These are phyloP conservation scores for Takifugu bimaculatus DNA, from an alignment of 2,113 vertebrate genomes.

Conservation along the genomic window DNA sequence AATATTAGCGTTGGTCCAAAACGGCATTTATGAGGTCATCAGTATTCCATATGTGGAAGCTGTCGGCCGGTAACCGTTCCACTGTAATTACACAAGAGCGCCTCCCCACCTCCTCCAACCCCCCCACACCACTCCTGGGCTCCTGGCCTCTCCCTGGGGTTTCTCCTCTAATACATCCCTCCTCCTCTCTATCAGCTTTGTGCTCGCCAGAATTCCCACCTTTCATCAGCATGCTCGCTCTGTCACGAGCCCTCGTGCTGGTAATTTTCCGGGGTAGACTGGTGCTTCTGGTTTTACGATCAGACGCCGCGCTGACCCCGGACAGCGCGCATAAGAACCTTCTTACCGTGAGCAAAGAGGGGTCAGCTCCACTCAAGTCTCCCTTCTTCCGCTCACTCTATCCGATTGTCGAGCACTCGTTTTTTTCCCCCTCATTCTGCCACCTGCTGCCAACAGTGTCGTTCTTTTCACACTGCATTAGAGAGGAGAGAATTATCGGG, in stretches of 20 bases:
- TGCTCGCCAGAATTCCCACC: conserved; percentile 5
- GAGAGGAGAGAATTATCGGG: too few species aligned
- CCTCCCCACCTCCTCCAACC: conserved; percentile 13
- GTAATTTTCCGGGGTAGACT: conserved; percentile 38
- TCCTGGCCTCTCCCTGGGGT: conserved; percentile 22
- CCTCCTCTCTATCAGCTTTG: conserved; percentile 6
- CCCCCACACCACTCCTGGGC: conserved; percentile 15
- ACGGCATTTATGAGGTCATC: too few species aligned
- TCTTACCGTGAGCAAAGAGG: too few species aligned
- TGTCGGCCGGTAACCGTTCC: conserved; percentile 39
- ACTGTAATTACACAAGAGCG: conserved; percentile 63
- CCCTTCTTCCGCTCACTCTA: neutral
- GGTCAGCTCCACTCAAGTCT: neutral
- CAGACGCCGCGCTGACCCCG: conserved; percentile 7
- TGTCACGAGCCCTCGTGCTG: conserved; percentile 12
- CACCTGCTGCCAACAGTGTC: conserved; percentile 15
- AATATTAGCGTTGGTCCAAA: too few species aligned
- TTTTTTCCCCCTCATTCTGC: conserved; percentile 29
- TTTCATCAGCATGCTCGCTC: neutral
- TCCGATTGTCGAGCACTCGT: too few species aligned
- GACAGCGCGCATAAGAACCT: too few species aligned
- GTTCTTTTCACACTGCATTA: too few species aligned
- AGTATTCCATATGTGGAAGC: too few species aligned
- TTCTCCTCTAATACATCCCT: conserved; percentile 11
- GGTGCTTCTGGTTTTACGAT: conserved; percentile 24